These are phyloP conservation scores for Branchinecta lynchi DNA, from an alignment of 1,140 invertebrate genomes.

Conservation along the genomic window DNA sequence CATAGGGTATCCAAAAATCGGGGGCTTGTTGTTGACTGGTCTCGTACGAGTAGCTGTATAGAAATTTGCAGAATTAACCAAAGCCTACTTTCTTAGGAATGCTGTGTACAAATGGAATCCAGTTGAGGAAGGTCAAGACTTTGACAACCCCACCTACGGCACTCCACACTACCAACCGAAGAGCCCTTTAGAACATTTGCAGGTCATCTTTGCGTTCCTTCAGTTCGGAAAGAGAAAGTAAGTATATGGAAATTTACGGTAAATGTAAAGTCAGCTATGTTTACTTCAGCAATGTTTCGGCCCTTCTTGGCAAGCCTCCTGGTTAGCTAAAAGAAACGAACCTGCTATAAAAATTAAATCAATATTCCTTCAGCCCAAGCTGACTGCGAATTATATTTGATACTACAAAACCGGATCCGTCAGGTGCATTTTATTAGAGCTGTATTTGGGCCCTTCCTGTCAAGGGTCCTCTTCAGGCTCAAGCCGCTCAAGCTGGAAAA, in stretches of 20 bases:
- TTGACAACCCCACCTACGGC: conserved; percentile 28
- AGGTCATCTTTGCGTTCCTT: conserved; percentile 49
- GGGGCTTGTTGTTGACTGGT: not conserved
- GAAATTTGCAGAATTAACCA: not conserved
- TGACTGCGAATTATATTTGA: too few species aligned
- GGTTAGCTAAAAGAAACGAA: not conserved
- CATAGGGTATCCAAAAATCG: not conserved
- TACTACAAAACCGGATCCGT: too few species aligned
- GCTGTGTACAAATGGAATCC: conserved; percentile 48
- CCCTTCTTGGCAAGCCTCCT: not conserved
- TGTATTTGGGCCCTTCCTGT: too few species aligned
- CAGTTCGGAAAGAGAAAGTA: conserved; percentile 40
- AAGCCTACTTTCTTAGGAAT: conserved; percentile 29
- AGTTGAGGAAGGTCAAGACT: conserved; percentile 35
- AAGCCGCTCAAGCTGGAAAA: too few species aligned
- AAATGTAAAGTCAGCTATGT: not conserved
- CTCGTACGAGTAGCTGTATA: not conserved
- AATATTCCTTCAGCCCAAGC: too few species aligned
- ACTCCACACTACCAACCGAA: conserved; percentile 31
- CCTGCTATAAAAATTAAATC: not conserved
- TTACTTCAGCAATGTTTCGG: not conserved
- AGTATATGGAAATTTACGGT: conserved; percentile 6
- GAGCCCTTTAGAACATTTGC: conserved; percentile 42
- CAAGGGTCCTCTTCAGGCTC: too few species aligned
- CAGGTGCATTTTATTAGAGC: too few species aligned